Evolutionary conservation across 2,888 invertebrate genomes (phyloP), one percentile per base, ranked within the genome.

Genomic region (Halocaridina rubra): DNA sequence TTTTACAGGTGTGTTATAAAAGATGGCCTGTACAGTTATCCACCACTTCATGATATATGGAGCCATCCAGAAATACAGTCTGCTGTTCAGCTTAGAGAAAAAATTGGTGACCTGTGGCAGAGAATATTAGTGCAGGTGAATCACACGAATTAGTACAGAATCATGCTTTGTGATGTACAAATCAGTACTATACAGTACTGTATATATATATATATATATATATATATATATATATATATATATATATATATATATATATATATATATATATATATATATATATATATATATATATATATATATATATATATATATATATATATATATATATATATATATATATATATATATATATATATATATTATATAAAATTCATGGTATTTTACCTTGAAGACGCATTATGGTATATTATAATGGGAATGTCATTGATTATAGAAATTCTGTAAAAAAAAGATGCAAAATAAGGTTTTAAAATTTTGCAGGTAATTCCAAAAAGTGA

Each of bases 31-130:
- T 81, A 78, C 46, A 67, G 75, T 13, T n/a, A 22, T 24, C 79
- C 84, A 39, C 71, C 79, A 13, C 74, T 67, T 3, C 87, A 87
- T 78, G 80, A 77, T 10, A 39, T 29, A 30, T 72, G 81, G 7
- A 74, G 80, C 29, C 74, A 57, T 24, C 78, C 81, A 27, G 87
- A 87, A 78, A 64, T 87, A 32, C 87, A 87, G 71, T 85, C 87
- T 27, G 64, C 87, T 32, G 72, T 87, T n/a, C 81, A 75, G 33
- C 81, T 85, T 32, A 78, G 84, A 27, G 75, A 77, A 22, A 67
- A 72, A 30, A 39, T 85, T 53, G 87, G 81, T 2, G 74, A 85
- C 67, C 53, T 59, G 24, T 87, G 87, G 87, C 81, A 85, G 27
- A 74, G 80, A 33, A 57, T 87, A 3, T 61, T 78, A 5, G 80